Percentiles rank a stretch among this genome's conserved stretches.
These are phyloP conservation scores for Ptilonorhynchus violaceus DNA, from an alignment of 2,113 vertebrate genomes.

Conservation along the genomic window DNA sequence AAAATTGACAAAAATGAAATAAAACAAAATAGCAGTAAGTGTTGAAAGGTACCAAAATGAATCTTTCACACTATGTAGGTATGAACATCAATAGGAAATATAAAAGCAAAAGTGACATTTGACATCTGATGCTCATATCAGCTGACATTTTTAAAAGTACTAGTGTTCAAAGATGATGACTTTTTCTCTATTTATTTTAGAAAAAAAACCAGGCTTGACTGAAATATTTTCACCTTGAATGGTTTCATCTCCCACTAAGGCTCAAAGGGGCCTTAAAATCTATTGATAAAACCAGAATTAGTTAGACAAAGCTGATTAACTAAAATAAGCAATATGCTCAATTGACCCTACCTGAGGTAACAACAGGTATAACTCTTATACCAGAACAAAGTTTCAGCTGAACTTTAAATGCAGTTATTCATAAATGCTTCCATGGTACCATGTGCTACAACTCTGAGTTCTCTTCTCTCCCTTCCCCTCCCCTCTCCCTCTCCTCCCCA, in stretches of 20 bases:
- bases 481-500: no score
- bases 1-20: no score
- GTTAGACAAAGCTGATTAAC: neutral
- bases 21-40: fast-evolving
- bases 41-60: neutral
- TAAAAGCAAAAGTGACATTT: neutral
- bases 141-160: neutral
- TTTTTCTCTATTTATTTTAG: neutral
- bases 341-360: neutral
- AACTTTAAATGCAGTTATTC: neutral
- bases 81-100: neutral
- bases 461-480: no score
- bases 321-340: neutral
- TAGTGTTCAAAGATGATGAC: neutral
- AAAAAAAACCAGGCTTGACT: neutral
- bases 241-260: neutral
- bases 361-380: neutral
- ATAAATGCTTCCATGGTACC: neutral
- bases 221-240: neutral
- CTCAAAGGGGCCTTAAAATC: neutral
- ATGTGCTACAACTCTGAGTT: fast-evolving
- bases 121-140: neutral
- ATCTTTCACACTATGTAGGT: neutral
- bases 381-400: neutral
- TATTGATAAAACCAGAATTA: neutral